A percentile compares a stretch with the other conserved stretches of the same genome.
phyloP scores from a whole-genome alignment of 2,797 vertebrate genomes.

The Trachurus trachurus region DNA sequence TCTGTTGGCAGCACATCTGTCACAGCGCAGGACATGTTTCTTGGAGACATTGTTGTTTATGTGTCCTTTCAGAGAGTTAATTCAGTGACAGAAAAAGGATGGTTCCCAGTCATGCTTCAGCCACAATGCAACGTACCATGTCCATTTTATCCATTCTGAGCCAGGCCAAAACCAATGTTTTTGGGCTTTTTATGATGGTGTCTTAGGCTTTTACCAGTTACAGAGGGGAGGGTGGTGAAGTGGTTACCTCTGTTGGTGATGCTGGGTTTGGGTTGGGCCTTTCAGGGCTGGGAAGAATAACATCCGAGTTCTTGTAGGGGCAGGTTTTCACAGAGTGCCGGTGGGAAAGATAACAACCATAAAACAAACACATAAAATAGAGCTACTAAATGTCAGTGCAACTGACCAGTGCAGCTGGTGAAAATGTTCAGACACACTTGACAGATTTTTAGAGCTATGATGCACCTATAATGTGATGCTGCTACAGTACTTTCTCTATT shows the following conservation, averaged over 20 bases:
- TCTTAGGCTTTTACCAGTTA: neutral
- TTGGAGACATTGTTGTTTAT: no score
- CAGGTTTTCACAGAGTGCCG: neutral
- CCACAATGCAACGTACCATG: neutral
- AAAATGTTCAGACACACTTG: neutral
- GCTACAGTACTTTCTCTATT: neutral
- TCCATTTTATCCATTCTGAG: neutral
- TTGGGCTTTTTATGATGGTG: no score
- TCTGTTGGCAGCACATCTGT: no score
- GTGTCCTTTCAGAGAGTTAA: no score
- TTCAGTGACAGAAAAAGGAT: no score
- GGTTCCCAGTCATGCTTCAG: no score
- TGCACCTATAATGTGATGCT: neutral
- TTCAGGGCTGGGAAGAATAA: neutral
- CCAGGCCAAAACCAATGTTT: neutral
- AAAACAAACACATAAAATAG: neutral
- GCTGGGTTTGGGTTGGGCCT: neutral
- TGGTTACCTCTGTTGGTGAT: neutral
- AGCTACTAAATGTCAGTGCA: neutral
- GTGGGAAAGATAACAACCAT: neutral
- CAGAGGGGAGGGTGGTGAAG: neutral
- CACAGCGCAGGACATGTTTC: no score
- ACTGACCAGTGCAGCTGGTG: neutral
- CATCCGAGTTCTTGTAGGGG: neutral
- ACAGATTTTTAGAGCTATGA: neutral